A percentile compares a stretch with the other conserved stretches of the same genome.
These are phyloP conservation scores for Gulo gulo DNA, from an alignment of 2,113 vertebrate species.

Conservation along the genomic window DNA sequence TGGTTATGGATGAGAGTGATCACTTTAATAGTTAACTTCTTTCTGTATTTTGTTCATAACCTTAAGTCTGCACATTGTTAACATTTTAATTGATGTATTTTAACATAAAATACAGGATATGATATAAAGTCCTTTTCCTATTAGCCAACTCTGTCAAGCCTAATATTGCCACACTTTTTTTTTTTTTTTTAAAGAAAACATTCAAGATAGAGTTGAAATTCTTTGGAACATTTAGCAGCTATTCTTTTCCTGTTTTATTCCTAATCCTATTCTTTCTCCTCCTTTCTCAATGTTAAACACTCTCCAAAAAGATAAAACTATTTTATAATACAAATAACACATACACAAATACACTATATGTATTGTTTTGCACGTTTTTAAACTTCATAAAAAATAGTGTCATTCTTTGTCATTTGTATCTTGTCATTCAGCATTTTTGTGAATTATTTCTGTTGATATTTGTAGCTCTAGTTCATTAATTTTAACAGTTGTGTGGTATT, in stretches of 20 bases:
- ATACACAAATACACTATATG: not conserved
- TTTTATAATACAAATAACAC: not conserved
- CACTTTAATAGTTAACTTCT: not conserved
- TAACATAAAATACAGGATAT: not conserved
- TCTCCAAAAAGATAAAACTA: not conserved
- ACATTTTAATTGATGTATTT: constrained; percentile 24
- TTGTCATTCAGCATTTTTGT: not conserved
- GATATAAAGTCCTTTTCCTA: not conserved
- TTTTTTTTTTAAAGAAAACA: not conserved
- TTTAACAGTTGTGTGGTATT: not conserved
- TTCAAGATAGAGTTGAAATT: not conserved
- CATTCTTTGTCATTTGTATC: not conserved
- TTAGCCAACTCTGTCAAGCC: not conserved
- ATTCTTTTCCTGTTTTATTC: not conserved
- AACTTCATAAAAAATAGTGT: constrained; percentile 20
- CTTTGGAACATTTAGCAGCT: not conserved
- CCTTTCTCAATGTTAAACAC: not conserved
- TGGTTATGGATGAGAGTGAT: not conserved
- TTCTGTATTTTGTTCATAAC: not conserved
- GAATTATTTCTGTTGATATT: not conserved
- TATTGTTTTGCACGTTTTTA: constrained; percentile 13
- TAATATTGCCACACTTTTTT: not conserved
- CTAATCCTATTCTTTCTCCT: not conserved
- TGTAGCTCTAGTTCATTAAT: not conserved
- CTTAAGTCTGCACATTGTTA: not conserved